Evolutionary conservation across 2,113 vertebrate genomes (phyloP), one percentile per base, ranked within the genome.

Genomic region (Labeo catla): DNA sequence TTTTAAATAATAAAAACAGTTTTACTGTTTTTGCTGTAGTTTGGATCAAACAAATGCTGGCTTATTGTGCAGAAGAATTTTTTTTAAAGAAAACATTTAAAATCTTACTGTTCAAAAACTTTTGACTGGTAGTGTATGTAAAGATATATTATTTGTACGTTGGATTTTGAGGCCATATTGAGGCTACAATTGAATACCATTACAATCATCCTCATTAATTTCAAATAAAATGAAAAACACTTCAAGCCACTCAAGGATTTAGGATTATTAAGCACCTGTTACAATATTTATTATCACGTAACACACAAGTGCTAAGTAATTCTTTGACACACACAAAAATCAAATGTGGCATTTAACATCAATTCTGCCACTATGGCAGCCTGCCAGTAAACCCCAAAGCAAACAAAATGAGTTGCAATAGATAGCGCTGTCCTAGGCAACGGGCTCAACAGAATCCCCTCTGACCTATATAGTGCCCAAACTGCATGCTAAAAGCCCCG

Each of bases 391-490:
- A 52, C 2, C 45, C 23, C 49, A 36, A 52, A 82, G n/a, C 79
- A 81, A 66, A 82, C 63, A 13, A 50, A 70, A 52, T 15, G 15
- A 36, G 47, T 50, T 66, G 63, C 80, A 82, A 82, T 50, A 50
- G 45, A 82, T 52, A 82, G 54, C 12, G 6, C 54, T 13, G 54
- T 80, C 21, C 54, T 8, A 76, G 43, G 72, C 45, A 50, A 49
- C 28, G 21, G 13, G 28, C 65, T 65, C 39, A 88, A 90, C 91
- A 84, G 93, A 92, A 93, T 93, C 92, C 91, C 90, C 88, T 89
- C 87, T 94, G 94, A 94, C 92, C 94, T 93, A 94, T 91, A 93
- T 94, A 92, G 88, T 85, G 52, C 78, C 78, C 72, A 91, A 76
- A 90, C 88, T 89, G 90, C 87, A 84, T 43, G 70, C 86, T 87